Evolutionary conservation across 1,140 invertebrate genomes (phyloP).

Genomic region (Vollenhovia emeryi): DNA sequence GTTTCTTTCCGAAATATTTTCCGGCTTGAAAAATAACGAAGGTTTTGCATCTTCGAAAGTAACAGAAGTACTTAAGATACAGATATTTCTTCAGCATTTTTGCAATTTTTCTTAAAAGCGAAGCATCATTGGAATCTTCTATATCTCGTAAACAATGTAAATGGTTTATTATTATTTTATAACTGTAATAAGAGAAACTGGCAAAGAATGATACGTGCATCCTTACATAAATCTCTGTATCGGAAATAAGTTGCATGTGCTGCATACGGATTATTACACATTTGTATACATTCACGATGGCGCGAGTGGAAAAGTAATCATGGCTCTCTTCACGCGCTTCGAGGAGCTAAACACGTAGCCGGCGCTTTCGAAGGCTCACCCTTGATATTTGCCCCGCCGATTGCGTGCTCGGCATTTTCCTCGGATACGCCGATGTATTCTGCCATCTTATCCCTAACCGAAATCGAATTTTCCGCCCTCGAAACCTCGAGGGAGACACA

Average conservation of each 20-base stretch:
- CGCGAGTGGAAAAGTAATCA: constrained; percentile 65
- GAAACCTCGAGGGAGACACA: not conserved
- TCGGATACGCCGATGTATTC: constrained; percentile 17
- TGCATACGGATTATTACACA: constrained; percentile 54
- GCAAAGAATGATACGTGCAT: not conserved
- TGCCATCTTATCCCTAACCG: constrained; percentile 55
- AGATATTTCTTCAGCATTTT: not conserved
- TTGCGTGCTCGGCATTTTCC: constrained; percentile 73
- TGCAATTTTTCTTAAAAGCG: not conserved
- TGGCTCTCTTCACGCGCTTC: constrained; percentile 50
- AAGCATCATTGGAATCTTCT: not conserved
- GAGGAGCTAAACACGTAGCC: constrained; percentile 10
- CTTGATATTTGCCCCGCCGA: constrained; percentile 69
- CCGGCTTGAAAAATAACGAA: not conserved
- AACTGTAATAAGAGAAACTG: no score
- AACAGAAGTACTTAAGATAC: not conserved
- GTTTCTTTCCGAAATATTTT: not conserved
- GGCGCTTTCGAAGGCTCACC: constrained; percentile 30
- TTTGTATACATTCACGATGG: constrained; percentile 58
- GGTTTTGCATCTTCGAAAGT: not conserved
- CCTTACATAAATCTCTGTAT: not conserved
- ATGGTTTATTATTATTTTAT: not conserved
- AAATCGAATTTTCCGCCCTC: constrained; percentile 70
- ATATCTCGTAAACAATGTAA: not conserved
- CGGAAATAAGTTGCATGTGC: constrained; percentile 36